Base-by-base conservation (phyloP, 2,797 vertebrate genomes). In the Acipenser oxyrinchus region DNA sequence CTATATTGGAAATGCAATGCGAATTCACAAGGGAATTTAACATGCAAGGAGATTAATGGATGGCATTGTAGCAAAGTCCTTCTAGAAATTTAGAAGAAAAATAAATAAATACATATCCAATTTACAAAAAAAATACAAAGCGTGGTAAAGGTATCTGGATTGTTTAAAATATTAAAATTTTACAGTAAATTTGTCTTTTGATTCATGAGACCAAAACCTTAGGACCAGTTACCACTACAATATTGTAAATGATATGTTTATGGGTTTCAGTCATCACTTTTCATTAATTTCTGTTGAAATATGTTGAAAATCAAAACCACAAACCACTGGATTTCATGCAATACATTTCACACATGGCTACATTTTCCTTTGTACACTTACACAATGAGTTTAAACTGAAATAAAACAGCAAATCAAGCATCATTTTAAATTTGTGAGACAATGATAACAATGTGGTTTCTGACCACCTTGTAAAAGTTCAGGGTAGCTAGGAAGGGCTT, bases 371-470 rank as follows among this genome's bases (percentile, higher is more conserved):
- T 82, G 8, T 74, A 10, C 66, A 74, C 67, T 73, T 49, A 74
- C 78, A 79, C 75, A 49, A 10, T 70, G 59, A 70, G 80, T 77
- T 74, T 66, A 8, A 77, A 77, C 75, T 59, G 71, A 72, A 77
- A 64, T 52, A 72, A 75, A 76, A 75, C 57, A 76, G 0, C 68
- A 73, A 80, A 74, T 81, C 73, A 66, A 81, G 70, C 59, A 72
- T 68, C 79, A 76, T 64, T 76, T 5, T 69, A 69, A 76, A 73
- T 70, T 76, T 83, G 81, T 70, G 15, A 72, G 63, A 58, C 1
- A 59, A 66, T 87, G 85, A 87, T 87, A 89, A 85, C 78, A 80
- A 63, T 86, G 84, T 78, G 84, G 81, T 50, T 86, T 87, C 72
- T 76, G 68, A 77, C 77, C 78, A 79, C 63, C 57, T 80, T 79